phyloP scores from a whole-genome alignment of 2,888 invertebrate species.

The Drosophila lacicola region DNA sequence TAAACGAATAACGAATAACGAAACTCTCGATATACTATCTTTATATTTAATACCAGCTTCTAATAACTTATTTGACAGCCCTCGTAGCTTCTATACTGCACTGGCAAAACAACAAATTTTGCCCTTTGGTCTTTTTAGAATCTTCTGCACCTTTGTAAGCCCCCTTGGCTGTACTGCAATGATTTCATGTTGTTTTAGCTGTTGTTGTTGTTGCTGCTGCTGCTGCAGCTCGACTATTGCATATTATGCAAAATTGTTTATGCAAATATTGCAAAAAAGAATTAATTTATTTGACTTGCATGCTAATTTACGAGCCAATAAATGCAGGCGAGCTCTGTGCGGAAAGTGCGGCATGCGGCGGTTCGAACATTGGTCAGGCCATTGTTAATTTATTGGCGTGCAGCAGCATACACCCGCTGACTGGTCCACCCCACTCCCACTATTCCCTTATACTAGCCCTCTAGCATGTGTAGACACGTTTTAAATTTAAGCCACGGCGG shows the following conservation, averaged over 20 bases:
- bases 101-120: constrained; percentile 34
- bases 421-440: neutral
- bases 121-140: constrained; percentile 59
- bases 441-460: neutral
- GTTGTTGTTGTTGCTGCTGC: constrained; percentile 24
- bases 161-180: constrained; percentile 49
- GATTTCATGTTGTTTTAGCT: constrained; percentile 46
- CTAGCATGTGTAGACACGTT: constrained; percentile 71
- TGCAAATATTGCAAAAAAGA: constrained; percentile 82
- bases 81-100: constrained; percentile 27
- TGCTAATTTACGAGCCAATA: constrained; percentile 80
- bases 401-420: constrained; percentile 21
- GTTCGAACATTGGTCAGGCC: constrained; percentile 52
- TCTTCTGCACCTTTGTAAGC: constrained; percentile 53
- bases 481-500: constrained; percentile 68
- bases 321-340: constrained; percentile 47
- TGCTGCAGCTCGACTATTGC: constrained; percentile 61
- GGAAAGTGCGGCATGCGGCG: constrained; percentile 4
- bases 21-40: no score
- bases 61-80: constrained; percentile 10
- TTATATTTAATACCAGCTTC: neutral
- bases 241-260: constrained; percentile 83
- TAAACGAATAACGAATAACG: no score
- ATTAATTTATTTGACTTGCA: constrained; percentile 81
- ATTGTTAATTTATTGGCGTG: constrained; percentile 76